Conservation (phyloP, 2,888 invertebrate species). For the Andricus curvator region DNA sequence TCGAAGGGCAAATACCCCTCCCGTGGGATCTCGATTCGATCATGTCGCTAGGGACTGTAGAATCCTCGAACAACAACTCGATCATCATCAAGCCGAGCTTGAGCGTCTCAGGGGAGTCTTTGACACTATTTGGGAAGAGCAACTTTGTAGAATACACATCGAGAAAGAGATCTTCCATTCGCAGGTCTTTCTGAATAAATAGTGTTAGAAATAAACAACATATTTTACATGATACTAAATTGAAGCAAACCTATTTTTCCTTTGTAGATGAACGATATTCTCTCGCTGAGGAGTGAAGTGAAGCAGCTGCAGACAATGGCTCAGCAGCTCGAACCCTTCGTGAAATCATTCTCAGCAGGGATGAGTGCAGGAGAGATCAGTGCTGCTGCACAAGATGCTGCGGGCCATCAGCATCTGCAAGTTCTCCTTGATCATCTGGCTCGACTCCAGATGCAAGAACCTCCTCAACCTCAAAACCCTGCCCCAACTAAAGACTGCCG, state of each 20-base stretch:
- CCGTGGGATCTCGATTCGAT: constrained; percentile 79
- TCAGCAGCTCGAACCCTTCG: constrained; percentile 84
- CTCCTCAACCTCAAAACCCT: constrained; percentile 61
- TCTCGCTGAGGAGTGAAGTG: constrained; percentile 83
- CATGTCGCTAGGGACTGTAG: constrained; percentile 81
- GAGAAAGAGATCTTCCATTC: constrained; percentile 85
- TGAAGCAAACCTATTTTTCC: not conserved
- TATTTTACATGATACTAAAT: not conserved
- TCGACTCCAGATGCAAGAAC: constrained; percentile 75
- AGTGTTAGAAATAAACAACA: not conserved
- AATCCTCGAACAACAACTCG: constrained; percentile 82
- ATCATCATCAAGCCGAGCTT: constrained; percentile 82
- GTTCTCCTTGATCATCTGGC: constrained; percentile 81
- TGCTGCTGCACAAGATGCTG: constrained; percentile 74
- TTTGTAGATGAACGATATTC: constrained; percentile 83
- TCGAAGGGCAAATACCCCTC: constrained; percentile 80
- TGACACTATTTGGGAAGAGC: constrained; percentile 86
- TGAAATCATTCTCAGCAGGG: constrained; percentile 80
- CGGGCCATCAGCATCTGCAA: constrained; percentile 80
- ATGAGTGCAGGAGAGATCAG: constrained; percentile 70
- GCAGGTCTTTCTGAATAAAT: constrained; percentile 75
- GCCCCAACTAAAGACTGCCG: constrained; percentile 73
- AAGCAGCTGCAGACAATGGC: constrained; percentile 83
- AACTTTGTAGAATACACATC: constrained; percentile 84
- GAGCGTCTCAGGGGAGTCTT: constrained; percentile 82